These are phyloP conservation scores for Hesperia comma DNA, from an alignment of 2,888 invertebrate species.

Conservation along the genomic window DNA sequence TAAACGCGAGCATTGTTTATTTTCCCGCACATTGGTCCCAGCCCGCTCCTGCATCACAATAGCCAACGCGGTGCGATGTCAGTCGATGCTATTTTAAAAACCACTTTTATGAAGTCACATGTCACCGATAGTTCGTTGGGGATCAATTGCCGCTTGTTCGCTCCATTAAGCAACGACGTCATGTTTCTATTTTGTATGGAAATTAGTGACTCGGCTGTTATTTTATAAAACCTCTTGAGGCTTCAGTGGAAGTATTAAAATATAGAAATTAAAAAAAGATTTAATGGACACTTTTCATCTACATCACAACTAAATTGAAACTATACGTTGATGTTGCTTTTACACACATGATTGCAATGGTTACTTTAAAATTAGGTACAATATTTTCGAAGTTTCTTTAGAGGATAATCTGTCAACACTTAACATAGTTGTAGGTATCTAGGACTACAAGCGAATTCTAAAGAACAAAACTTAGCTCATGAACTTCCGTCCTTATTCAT, in stretches of 20 bases:
- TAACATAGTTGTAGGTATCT: too few relatives aligned
- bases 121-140: conserved; percentile 11
- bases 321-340: too few relatives aligned
- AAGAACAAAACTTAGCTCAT: too few relatives aligned
- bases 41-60: conserved; percentile 9
- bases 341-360: too few relatives aligned
- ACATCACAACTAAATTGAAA: too few relatives aligned
- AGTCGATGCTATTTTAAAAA: conserved; percentile 29
- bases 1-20: conserved; percentile 27
- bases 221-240: not conserved
- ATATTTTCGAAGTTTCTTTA: too few relatives aligned
- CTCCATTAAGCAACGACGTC: conserved; percentile 17
- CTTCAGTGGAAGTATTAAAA: not conserved
- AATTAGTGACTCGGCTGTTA: conserved; percentile 1
- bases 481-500: too few relatives aligned
- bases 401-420: too few relatives aligned
- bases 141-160: conserved; percentile 28
- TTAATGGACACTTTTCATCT: too few relatives aligned
- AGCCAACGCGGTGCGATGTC: conserved; percentile 2
- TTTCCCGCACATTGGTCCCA: conserved; percentile 18
- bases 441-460: too few relatives aligned
- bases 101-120: conserved; percentile 32
- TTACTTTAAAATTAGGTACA: too few relatives aligned
- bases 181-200: conserved; percentile 12
- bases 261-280: not conserved